Conservation (phyloP, 2,797 vertebrate genomes). For the Otolemur crassicaudatus region DNA sequence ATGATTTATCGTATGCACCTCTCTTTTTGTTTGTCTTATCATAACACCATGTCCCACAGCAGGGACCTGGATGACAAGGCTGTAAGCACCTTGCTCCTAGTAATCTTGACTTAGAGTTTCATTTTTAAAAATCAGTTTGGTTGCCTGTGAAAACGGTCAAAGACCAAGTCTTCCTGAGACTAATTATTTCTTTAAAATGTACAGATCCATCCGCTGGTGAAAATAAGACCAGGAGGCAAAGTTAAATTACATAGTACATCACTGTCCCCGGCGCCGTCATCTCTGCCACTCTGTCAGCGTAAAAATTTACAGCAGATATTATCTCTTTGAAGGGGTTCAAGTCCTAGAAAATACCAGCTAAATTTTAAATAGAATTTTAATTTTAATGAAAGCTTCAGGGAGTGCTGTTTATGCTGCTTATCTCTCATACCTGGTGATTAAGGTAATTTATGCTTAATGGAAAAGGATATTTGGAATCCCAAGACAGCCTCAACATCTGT, state of each 20-base stretch:
- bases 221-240: slow-evolving; percentile 79
- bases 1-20: accelerated
- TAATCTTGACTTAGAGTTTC: not conserved
- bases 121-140: slow-evolving; percentile 62
- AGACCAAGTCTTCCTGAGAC: slow-evolving; percentile 65
- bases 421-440: slow-evolving; percentile 91
- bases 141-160: slow-evolving; percentile 74
- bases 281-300: slow-evolving; percentile 85
- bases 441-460: slow-evolving; percentile 90
- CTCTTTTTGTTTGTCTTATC: not conserved
- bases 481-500: slow-evolving; percentile 87
- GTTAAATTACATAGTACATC: slow-evolving; percentile 84
- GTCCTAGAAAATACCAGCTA: slow-evolving; percentile 84
- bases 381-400: slow-evolving; percentile 89
- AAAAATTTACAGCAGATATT: slow-evolving; percentile 85
- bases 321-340: slow-evolving; percentile 86
- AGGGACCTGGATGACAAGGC: not conserved
- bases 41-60: not conserved
- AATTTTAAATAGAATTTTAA: slow-evolving; percentile 90
- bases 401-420: slow-evolving; percentile 87
- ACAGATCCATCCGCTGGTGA: slow-evolving; percentile 69
- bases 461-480: slow-evolving; percentile 89
- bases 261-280: slow-evolving; percentile 83
- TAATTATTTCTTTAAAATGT: slow-evolving; percentile 84
- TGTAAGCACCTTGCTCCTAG: not conserved